Base-by-base conservation (phyloP, 2,113 vertebrate species). In the Brachypodius melanocephalos region DNA sequence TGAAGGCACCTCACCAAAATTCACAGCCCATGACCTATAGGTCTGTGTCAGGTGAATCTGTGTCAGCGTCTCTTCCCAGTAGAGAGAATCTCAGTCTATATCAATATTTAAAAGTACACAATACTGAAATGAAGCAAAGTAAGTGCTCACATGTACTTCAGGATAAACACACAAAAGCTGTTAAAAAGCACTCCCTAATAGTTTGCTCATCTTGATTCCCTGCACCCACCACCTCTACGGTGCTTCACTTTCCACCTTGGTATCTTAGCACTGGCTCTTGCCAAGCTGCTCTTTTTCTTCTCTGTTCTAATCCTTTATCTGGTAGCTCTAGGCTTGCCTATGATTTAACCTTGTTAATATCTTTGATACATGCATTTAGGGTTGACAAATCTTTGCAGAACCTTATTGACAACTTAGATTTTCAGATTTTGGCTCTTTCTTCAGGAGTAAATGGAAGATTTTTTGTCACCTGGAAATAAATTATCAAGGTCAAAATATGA, bases 91-190 rank as follows among this genome's bases (percentile, higher is more conserved):
- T 38, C 29, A 31, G 10, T 40, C 45, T 93, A 90, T 95, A 86
- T 75, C 61, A 84, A 59, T 91, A 69, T 90, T 96, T 80, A 48
- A 55, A 91, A 81, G 40, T 38, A 62, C 25, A 75, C 31, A 74
- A 49, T n/a, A 75, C 58, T 59, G 43, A 93, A 90, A 46, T n/a
- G 42, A 86, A 82, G 17, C 49, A 87, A 89, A 89, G 26, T 38
- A 87, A 76, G 36, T 12, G 19, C 20, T 90, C 32, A 21, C 14
- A 46, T 0, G 0, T 36, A 46, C 24, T 84, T 73, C 34, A 81
- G 46, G 63, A 73, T 61, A 57, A 19, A 67, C 3, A 73, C 28
- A 80, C 20, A 49, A 36, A 87, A 85, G 51, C 17, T 83, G 45
- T 86, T 87, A n/a, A 63, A 71, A 92, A 94, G 17, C 59, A 28